Evolutionary conservation across 2,888 invertebrate species (phyloP).

Genomic region (Scrobipalpa atriplicella): DNA sequence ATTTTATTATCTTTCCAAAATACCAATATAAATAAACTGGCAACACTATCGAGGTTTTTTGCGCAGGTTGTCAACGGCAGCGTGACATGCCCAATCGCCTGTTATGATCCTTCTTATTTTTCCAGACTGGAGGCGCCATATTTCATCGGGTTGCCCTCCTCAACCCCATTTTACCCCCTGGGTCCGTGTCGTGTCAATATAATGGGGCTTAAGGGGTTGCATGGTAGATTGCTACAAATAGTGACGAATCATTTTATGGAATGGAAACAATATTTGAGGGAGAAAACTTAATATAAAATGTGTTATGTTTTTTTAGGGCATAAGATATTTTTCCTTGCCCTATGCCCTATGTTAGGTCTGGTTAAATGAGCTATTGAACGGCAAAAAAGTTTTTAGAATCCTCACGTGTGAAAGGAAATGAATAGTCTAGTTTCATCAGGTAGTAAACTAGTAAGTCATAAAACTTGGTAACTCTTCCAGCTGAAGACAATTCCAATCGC

Average conservation of each 20-base stretch:
- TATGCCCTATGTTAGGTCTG: too few species aligned
- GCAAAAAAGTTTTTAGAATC: not conserved
- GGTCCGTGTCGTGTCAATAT: not conserved
- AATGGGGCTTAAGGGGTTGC: too few species aligned
- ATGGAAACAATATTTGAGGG: too few species aligned
- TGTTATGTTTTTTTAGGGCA: too few species aligned
- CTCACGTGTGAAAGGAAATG: not conserved
- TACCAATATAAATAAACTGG: not conserved
- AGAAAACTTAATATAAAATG: too few species aligned
- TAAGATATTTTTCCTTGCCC: too few species aligned
- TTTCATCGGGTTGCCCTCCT: conserved; percentile 36
- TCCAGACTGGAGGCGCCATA: conserved; percentile 35
- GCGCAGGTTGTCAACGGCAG: conserved; percentile 25
- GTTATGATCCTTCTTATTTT: conserved; percentile 38
- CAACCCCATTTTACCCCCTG: not conserved
- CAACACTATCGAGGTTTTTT: not conserved
- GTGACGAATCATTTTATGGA: too few species aligned
- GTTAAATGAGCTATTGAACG: too few species aligned
- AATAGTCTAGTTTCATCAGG: not conserved
- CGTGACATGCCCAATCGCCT: conserved; percentile 35
- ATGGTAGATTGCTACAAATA: too few species aligned
- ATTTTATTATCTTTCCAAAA: too few species aligned
- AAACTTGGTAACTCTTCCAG: not conserved
- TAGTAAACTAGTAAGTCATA: not conserved
- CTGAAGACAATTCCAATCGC: not conserved